phyloP scores from a whole-genome alignment of 1,140 invertebrate genomes.

The Drosophila aff. region DNA sequence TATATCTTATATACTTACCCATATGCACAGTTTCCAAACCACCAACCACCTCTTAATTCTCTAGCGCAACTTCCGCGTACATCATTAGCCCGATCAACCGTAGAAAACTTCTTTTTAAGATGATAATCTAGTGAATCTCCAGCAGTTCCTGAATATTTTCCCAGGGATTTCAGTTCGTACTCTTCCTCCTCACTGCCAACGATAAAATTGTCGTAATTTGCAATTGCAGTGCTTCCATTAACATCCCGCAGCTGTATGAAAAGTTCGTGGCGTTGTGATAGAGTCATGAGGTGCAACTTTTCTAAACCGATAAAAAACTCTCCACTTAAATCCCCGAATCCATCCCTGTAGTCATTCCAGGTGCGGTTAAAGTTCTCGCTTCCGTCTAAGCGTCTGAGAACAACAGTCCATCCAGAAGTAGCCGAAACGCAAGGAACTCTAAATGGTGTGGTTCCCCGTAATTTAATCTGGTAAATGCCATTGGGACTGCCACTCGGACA shows the following conservation, averaged over 20 bases:
- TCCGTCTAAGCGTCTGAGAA: slow-evolving; percentile 87
- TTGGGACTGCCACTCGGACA: neutral
- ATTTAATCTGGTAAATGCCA: slow-evolving; percentile 1
- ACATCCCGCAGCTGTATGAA: slow-evolving; percentile 88
- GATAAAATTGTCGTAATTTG: slow-evolving; percentile 88
- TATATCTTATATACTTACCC: slow-evolving; percentile 3
- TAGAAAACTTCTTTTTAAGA: no score
- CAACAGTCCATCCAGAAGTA: slow-evolving; percentile 86
- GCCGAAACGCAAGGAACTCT: neutral
- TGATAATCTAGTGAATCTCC: no score
- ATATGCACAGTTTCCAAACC: slow-evolving; percentile 73
- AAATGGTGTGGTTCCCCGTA: slow-evolving; percentile 7
- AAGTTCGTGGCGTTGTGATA: slow-evolving; percentile 87
- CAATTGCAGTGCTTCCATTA: slow-evolving; percentile 86
- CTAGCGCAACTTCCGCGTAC: slow-evolving; percentile 87
- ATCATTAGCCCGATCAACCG: slow-evolving; percentile 82
- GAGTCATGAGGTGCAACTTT: slow-evolving; percentile 86
- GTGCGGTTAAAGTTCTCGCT: slow-evolving; percentile 7
- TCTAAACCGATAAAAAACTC: slow-evolving; percentile 88
- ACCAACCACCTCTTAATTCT: slow-evolving; percentile 87
- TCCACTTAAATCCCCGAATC: slow-evolving; percentile 86
- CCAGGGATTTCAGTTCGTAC: no score
- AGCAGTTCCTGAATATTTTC: no score
- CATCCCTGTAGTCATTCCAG: slow-evolving; percentile 85
- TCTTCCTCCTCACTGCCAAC: slow-evolving; percentile 86